phyloP scores from a whole-genome alignment of 2,888 invertebrate species.

The Epicampocera succincta region DNA sequence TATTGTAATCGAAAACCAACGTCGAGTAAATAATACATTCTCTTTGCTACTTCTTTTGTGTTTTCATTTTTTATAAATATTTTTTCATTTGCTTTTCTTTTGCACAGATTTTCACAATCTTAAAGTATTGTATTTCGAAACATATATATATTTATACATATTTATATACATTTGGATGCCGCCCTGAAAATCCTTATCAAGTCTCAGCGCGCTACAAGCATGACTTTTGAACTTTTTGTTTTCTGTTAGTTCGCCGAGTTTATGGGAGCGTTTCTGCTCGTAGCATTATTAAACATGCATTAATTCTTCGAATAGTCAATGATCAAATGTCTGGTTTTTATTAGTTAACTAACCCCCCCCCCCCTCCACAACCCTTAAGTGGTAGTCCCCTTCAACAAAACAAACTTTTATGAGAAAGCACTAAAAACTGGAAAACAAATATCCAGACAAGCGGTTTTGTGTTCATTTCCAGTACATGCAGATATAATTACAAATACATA shows the following conservation, averaged over 20 bases:
- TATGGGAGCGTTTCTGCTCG: slow-evolving; percentile 2
- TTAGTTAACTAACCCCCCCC: slow-evolving; percentile 11
- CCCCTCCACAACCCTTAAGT: no score
- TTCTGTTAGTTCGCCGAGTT: slow-evolving; percentile 6
- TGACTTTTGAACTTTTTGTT: slow-evolving; percentile 29
- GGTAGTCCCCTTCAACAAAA: background rate
- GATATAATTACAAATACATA: slow-evolving; percentile 19
- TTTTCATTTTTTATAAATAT: background rate
- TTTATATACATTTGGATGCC: slow-evolving; percentile 8
- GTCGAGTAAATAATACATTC: slow-evolving; percentile 44
- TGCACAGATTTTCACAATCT: background rate
- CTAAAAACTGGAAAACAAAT: slow-evolving; percentile 27
- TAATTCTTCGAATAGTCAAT: slow-evolving; percentile 56
- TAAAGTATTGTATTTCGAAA: no score
- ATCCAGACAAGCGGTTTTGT: slow-evolving; percentile 18
- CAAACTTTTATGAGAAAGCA: slow-evolving; percentile 9
- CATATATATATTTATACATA: no score
- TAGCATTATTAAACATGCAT: slow-evolving; percentile 48
- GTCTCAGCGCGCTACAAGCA: slow-evolving; percentile 13
- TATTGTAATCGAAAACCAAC: slow-evolving; percentile 53
- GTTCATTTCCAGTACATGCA: slow-evolving; percentile 1
- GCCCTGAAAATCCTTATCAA: background rate
- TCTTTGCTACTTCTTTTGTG: background rate
- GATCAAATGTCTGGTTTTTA: slow-evolving; percentile 53
- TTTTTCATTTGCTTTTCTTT: background rate